Evolutionary conservation across 2,113 vertebrate genomes (phyloP), one percentile per base, ranked within the genome.

Genomic region (Sylvia atricapilla): DNA sequence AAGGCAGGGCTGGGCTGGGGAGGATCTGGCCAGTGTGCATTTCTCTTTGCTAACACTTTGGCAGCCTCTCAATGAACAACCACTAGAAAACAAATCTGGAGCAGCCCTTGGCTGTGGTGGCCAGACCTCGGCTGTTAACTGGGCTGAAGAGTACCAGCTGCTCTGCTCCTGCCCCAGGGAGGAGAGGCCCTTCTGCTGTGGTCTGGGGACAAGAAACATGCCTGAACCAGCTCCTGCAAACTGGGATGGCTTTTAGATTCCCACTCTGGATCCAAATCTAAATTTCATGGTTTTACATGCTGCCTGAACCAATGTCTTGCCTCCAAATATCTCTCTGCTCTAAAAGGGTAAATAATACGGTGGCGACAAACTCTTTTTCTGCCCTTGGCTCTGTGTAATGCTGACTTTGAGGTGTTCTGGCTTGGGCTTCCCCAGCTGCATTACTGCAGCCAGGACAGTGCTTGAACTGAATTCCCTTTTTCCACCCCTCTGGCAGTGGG

Each of bases 91-190:
- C 94, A 96, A 89, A 95, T 94, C 87, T 89, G 84, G 94, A 95
- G 93, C 91, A 91, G 96, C 91, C 91, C 70, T 96, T 0, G 62
- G 95, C 95, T 93, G 96, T 1, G 1, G 95, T 87, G 93, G 86
- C 92, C 96, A 96, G 94, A 94, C 75, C 92, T 95, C n/a, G 9
- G 75, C 86, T 94, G 91, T 91, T 97, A 95, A 89, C 84, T 73
- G 93, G 94, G 91, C 84, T 94, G 96, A 97, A 91, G 91, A 94
- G 95, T 94, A 96, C 95, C 96, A 95, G 96, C 96, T 97, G 96
- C 93, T 97, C 78, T 68, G 87, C 56, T 91, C 63, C 86, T 88
- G 95, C 95, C 94, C 94, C 7, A 6, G 88, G 95, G 90, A 93
- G 83, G 72, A 93, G 95, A 94, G 95, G 96, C 95, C 93, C 89